Evolutionary conservation across 2,888 invertebrate species (phyloP), one percentile per base, ranked within the genome.

Genomic region (Acronicta leporina): DNA sequence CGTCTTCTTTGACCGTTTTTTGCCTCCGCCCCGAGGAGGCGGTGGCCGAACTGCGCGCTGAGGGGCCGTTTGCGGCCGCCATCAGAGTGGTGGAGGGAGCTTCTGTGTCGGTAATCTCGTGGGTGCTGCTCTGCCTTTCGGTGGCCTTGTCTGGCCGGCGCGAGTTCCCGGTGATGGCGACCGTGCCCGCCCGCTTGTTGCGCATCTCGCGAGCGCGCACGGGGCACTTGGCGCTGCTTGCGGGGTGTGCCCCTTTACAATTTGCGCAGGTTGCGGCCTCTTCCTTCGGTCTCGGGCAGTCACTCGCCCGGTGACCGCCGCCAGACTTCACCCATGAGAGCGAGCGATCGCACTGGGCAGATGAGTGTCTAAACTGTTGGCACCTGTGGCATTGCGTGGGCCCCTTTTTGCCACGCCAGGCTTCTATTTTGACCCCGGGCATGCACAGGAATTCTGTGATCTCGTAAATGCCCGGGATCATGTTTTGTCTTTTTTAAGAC

Each of bases 331-430:
- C 63, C 33, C 63, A 70, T 2, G 55, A 53, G 5, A 14, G 33
- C 0, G 48, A 43, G 1, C 65, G 16, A 50, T 64, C 62, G 52
- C 67, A 73, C 27, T 58, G 46, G 5, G 55, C 43, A 0, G 53
- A 61, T 3, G 65, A 58, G 46, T 65, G 73, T 8, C 69, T n/a
- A n/a, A n/a, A n/a, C n/a, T n/a, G n/a, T n/a, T n/a, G n/a, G n/a
- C n/a, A n/a, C n/a, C n/a, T n/a, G 20, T 75, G 77, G 35, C 73
- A 75, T 7, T 75, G 64, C 0, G 69, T 55, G 0, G 56, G 47
- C 7, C 57, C 61, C 9, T 35, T 55, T 9, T 57, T 63, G 0
- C 68, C 52, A 0, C 63, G 57, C 71, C 66, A 70, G 6, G 56
- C 50, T 15, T 72, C 68, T 0, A 74, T 58, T 0, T 33, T 57